These are phyloP conservation scores for Takifugu rubripes DNA, from an alignment of 2,797 vertebrate species.

Conservation along the genomic window DNA sequence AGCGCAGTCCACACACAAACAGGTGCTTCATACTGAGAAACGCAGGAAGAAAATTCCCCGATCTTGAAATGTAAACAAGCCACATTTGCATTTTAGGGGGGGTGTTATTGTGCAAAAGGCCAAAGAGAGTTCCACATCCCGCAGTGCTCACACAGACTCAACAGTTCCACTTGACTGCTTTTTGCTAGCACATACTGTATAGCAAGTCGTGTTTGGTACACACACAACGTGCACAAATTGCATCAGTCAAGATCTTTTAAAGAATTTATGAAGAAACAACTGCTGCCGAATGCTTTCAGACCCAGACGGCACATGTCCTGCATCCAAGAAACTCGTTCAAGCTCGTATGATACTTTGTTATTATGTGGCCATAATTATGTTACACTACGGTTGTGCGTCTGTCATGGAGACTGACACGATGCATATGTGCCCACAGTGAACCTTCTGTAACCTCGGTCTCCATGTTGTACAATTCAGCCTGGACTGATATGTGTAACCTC, in stretches of 20 bases:
- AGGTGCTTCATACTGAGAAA: slow-evolving; percentile 30
- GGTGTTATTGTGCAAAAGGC: background rate
- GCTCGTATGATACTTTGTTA: background rate
- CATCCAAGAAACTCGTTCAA: slow-evolving; percentile 11
- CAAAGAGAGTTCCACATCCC: background rate
- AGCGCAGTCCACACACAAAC: slow-evolving; percentile 37
- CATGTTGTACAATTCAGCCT: no score
- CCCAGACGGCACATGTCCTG: slow-evolving; percentile 1
- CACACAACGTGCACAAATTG: background rate
- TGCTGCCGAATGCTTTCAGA: slow-evolving; percentile 1
- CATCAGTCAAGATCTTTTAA: slow-evolving; percentile 15
- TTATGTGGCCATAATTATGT: no score
- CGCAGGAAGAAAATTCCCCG: slow-evolving; percentile 13
- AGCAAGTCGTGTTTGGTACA: background rate
- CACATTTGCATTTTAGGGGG: background rate
- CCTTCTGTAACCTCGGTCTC: no score
- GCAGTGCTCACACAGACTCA: background rate
- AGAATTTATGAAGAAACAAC: slow-evolving; percentile 6
- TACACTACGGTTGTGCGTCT: no score
- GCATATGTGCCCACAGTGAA: background rate
- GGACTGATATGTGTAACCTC: no score
- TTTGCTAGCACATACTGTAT: background rate
- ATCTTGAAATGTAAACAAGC: slow-evolving; percentile 11
- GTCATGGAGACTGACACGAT: no score
- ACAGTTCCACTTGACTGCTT: background rate